Evolutionary conservation across 2,888 invertebrate species (phyloP).

Genomic region (Agrochola lota): DNA sequence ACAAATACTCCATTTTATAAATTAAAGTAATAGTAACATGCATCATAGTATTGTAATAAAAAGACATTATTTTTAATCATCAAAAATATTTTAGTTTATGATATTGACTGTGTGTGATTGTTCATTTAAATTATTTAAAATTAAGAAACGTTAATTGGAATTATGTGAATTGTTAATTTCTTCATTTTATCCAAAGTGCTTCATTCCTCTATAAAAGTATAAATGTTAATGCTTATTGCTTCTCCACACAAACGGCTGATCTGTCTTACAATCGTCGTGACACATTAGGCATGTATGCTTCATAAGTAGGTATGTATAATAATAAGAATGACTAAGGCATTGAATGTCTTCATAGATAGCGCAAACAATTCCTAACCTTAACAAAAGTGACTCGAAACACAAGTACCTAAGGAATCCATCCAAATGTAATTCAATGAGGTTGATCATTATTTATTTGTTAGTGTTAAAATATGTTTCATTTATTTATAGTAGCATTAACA

Average conservation of each 20-base stretch:
- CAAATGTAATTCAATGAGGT: slow-evolving; percentile 61
- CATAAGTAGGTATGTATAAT: slow-evolving; percentile 59
- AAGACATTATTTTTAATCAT: slow-evolving; percentile 34
- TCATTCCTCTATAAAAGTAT: slow-evolving; percentile 32
- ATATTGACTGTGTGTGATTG: slow-evolving; percentile 19
- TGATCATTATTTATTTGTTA: slow-evolving; percentile 63
- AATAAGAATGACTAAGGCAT: slow-evolving; percentile 66
- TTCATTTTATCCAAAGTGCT: slow-evolving; percentile 17
- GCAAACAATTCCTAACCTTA: slow-evolving; percentile 59
- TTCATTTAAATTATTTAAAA: slow-evolving; percentile 36
- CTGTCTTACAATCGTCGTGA: slow-evolving; percentile 47
- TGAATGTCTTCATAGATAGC: slow-evolving; percentile 55
- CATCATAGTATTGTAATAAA: slow-evolving; percentile 22
- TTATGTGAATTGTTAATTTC: slow-evolving; percentile 23
- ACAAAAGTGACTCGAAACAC: slow-evolving; percentile 55
- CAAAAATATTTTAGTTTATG: slow-evolving; percentile 23
- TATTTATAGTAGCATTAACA: slow-evolving; percentile 55
- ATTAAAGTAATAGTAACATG: slow-evolving; percentile 31
- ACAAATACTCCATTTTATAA: slow-evolving; percentile 46
- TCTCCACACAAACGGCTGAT: slow-evolving; percentile 43
- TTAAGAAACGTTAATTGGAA: slow-evolving; percentile 13
- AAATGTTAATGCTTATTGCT: slow-evolving; percentile 55
- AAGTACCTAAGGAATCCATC: slow-evolving; percentile 66
- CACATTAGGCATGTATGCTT: slow-evolving; percentile 63
- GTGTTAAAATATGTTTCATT: slow-evolving; percentile 51